phyloP scores from a whole-genome alignment of 2,797 vertebrate species.

The Malacoctenus gilli region DNA sequence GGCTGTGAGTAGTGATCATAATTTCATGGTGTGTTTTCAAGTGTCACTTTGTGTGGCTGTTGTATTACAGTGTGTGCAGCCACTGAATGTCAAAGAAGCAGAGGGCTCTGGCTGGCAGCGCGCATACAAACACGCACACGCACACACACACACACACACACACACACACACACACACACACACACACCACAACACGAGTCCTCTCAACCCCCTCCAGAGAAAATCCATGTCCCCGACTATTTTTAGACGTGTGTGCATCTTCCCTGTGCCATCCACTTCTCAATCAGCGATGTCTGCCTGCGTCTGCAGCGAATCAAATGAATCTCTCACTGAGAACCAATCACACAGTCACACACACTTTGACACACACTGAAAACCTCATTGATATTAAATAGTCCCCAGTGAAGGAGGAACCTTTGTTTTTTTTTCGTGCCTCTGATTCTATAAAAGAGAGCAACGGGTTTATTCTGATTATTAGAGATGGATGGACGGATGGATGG shows the following conservation, averaged over 20 bases:
- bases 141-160: constrained; percentile 7
- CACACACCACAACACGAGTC: too few species aligned
- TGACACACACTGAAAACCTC: constrained; percentile 1
- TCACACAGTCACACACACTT: constrained; percentile 2
- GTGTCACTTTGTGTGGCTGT: constrained; percentile 19
- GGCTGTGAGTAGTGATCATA: constrained; percentile 53
- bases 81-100: constrained; percentile 44
- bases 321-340: constrained; percentile 1
- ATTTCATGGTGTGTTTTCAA: constrained; percentile 55
- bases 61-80: constrained; percentile 7
- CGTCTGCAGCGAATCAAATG: too few species aligned
- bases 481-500: too few species aligned
- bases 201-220: constrained; percentile 32
- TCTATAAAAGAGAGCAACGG: too few species aligned
- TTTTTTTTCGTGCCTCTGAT: constrained; percentile 14
- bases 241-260: constrained; percentile 56
- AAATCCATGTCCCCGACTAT: constrained; percentile 62
- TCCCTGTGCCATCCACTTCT: constrained; percentile 46
- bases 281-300: constrained; percentile 57
- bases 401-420: not conserved
- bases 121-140: constrained; percentile 8
- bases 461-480: too few species aligned
- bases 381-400: not conserved
- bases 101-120: constrained; percentile 16
- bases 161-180: too few species aligned